Conservation (phyloP, 2,113 vertebrate genomes). For the cattle (Bos taurus) region DNA sequence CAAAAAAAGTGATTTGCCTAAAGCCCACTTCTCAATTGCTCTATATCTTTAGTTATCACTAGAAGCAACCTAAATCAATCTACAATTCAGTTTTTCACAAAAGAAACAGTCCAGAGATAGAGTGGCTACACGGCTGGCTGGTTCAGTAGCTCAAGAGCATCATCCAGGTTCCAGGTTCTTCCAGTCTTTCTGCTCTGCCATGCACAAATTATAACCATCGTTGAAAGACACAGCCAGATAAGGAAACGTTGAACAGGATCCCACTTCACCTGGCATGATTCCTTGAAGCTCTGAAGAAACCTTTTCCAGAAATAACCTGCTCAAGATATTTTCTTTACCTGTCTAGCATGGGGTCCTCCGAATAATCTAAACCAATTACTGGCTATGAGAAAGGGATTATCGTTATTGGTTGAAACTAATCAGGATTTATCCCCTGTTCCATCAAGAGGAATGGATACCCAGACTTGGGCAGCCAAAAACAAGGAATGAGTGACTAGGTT, state of each 20-base stretch:
- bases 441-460: not conserved
- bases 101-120: not conserved
- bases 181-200: not conserved
- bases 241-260: not conserved
- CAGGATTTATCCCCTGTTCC: not conserved
- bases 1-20: constrained; percentile 44
- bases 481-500: not conserved
- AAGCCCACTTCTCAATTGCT: constrained; percentile 2
- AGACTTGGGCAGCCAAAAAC: not conserved
- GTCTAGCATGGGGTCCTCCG: not conserved
- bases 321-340: not conserved
- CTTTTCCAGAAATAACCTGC: not conserved
- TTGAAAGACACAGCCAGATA: not conserved
- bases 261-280: not conserved
- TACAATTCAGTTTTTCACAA: not conserved
- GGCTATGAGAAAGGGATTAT: not conserved
- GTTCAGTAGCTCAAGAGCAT: not conserved
- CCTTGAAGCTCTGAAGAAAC: not conserved
- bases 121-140: not conserved
- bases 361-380: not conserved
- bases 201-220: not conserved
- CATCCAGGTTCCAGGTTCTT: not conserved
- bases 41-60: not conserved
- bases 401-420: not conserved
- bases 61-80: not conserved